These are phyloP conservation scores for Dinothrombium tinctorium DNA, from an alignment of 1,140 invertebrate species.

Conservation along the genomic window DNA sequence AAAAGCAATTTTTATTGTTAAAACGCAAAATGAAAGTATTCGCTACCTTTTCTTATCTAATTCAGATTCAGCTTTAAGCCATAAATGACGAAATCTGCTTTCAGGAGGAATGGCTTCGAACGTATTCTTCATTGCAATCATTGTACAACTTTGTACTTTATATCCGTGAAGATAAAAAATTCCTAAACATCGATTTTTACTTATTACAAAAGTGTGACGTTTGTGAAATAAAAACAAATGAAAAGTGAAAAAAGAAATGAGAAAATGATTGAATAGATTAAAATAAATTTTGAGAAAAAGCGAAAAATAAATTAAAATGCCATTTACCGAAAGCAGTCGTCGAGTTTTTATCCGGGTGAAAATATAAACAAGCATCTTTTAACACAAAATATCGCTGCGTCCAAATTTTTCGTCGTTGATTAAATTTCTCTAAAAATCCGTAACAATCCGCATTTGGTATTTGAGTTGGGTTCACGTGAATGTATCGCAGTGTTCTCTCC, in stretches of 20 bases:
- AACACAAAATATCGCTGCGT: conserved; percentile 73
- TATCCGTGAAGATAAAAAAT: conserved; percentile 84
- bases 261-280: too few relatives aligned
- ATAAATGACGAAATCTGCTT: conserved; percentile 57
- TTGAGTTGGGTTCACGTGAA: conserved; percentile 25
- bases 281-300: background rate
- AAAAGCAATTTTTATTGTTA: background rate
- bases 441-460: conserved; percentile 64
- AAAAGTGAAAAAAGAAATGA: background rate
- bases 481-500: conserved; percentile 32
- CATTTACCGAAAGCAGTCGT: conserved; percentile 55
- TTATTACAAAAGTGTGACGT: conserved; percentile 1
- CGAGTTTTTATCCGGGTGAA: conserved; percentile 64
- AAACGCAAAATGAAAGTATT: background rate
- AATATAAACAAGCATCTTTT: conserved; percentile 82
- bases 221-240: background rate
- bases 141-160: conserved; percentile 41
- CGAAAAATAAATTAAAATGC: background rate
- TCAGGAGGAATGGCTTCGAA: conserved; percentile 77
- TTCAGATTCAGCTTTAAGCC: conserved; percentile 76
- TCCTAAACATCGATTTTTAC: too few relatives aligned
- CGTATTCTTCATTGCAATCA: conserved; percentile 50
- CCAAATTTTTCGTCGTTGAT: conserved; percentile 41
- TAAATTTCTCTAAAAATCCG: conserved; percentile 61
- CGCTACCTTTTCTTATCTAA: conserved; percentile 74